A percentile compares a stretch with the other conserved stretches of the same genome.
phyloP scores from a whole-genome alignment of 2,113 vertebrate species.

The Callopanchax toddi region DNA sequence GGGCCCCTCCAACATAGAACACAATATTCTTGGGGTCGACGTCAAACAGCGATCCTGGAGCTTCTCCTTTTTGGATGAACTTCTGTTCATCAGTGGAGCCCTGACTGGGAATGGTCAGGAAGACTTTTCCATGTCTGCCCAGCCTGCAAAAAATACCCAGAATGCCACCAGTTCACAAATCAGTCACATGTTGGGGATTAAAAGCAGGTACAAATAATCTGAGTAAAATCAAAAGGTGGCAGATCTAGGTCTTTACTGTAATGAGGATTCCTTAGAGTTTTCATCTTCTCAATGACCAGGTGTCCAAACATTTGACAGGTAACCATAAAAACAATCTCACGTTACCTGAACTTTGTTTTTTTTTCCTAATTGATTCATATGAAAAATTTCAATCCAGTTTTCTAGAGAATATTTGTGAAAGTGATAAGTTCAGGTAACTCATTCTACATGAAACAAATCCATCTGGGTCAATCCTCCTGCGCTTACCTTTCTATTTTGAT shows the following conservation, averaged over 20 bases:
- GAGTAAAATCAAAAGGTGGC: too few relatives aligned
- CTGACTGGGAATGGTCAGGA: slow-evolving; percentile 92
- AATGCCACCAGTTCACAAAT: neutral
- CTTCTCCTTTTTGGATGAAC: slow-evolving; percentile 95
- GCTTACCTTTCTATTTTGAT: slow-evolving; percentile 94
- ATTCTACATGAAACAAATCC: too few relatives aligned
- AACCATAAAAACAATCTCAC: too few relatives aligned
- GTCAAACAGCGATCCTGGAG: slow-evolving; percentile 87
- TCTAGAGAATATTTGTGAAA: too few relatives aligned
- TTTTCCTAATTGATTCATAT: neutral
- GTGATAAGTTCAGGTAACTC: neutral
- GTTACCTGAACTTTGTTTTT: too few relatives aligned
- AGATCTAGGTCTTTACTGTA: too few relatives aligned
- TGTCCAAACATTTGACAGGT: too few relatives aligned
- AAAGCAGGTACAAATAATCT: too few relatives aligned
- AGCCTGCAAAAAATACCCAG: slow-evolving; percentile 76
- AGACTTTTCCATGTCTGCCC: slow-evolving; percentile 92
- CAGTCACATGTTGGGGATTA: neutral
- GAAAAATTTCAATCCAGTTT: too few relatives aligned
- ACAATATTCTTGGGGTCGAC: slow-evolving; percentile 87
- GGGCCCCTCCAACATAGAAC: slow-evolving; percentile 94
- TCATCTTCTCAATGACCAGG: too few relatives aligned
- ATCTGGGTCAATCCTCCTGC: too few relatives aligned
- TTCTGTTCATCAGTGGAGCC: slow-evolving; percentile 91
- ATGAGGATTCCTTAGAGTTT: too few relatives aligned